These are phyloP conservation scores for Azorinus chamasolen DNA, from an alignment of 2,888 invertebrate genomes.

Conservation along the genomic window DNA sequence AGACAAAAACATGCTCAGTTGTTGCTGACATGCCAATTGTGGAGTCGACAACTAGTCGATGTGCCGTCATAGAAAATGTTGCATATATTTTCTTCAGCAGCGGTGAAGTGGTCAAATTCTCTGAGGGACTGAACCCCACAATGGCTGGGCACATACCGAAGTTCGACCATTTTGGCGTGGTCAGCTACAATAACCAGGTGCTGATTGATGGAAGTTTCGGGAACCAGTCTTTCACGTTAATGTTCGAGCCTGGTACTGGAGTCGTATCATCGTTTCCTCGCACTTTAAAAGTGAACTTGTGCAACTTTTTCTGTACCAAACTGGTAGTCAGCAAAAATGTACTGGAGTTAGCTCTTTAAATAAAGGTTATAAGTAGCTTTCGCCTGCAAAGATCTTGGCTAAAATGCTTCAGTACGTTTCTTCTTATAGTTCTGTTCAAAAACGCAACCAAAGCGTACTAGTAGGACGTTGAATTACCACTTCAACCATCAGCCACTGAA, in stretches of 20 bases:
- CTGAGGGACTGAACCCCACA: constrained; percentile 22
- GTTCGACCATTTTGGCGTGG: constrained; percentile 66
- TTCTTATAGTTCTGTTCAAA: too few relatives aligned
- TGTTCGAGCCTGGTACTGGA: constrained; percentile 53
- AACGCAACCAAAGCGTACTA: too few relatives aligned
- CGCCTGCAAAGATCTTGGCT: too few relatives aligned
- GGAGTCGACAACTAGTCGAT: constrained; percentile 43
- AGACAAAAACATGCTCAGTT: constrained; percentile 22
- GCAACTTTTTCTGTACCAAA: constrained; percentile 60
- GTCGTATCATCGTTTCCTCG: constrained; percentile 1
- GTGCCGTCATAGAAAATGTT: constrained; percentile 46
- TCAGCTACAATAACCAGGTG: constrained; percentile 42
- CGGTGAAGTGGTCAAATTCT: constrained; percentile 54
- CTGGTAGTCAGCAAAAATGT: constrained; percentile 57
- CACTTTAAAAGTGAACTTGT: constrained; percentile 61
- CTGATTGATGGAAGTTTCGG: constrained; percentile 60
- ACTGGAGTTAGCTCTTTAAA: constrained; percentile 10
- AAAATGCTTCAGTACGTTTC: too few relatives aligned
- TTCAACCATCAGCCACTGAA: too few relatives aligned
- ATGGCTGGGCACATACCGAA: constrained; percentile 38
- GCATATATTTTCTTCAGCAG: constrained; percentile 55
- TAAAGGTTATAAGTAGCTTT: too few relatives aligned
- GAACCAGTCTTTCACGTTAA: constrained; percentile 48
- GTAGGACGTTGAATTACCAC: too few relatives aligned
- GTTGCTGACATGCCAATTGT: constrained; percentile 55